Percentiles rank a stretch among this genome's conserved stretches.
phyloP scores from a whole-genome alignment of 2,888 invertebrate genomes.

The Noctua pronuba region DNA sequence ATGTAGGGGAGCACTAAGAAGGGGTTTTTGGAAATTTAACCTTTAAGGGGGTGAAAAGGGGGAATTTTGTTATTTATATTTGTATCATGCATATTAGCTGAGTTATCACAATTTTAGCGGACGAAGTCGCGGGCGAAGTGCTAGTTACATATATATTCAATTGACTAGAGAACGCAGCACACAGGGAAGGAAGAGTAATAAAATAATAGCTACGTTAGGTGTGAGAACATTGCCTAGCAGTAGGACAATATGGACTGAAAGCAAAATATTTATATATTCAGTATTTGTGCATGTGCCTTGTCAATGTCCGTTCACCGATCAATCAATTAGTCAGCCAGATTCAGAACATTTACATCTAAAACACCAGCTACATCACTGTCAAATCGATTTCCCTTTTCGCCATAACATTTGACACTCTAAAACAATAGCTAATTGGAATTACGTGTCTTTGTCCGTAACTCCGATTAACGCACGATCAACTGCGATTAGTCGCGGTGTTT shows the following conservation, averaged over 20 bases:
- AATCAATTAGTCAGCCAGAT: not conserved
- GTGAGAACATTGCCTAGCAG: not conserved
- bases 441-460: slow-evolving; percentile 52
- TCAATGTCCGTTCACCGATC: not conserved
- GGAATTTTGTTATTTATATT: too few relatives aligned
- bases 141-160: too few relatives aligned
- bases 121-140: too few relatives aligned
- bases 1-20: too few relatives aligned
- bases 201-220: not conserved
- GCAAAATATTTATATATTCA: not conserved
- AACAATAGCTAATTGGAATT: slow-evolving; percentile 49
- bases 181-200: not conserved
- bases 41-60: too few relatives aligned
- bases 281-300: not conserved
- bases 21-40: too few relatives aligned
- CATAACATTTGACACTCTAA: slow-evolving; percentile 47
- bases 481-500: slow-evolving; percentile 58
- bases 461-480: slow-evolving; percentile 58
- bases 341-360: not conserved
- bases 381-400: slow-evolving; percentile 19
- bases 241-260: not conserved
- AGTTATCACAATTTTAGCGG: too few relatives aligned
- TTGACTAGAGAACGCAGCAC: not conserved
- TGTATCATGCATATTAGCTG: too few relatives aligned
- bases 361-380: not conserved